Evolutionary conservation across 2,113 vertebrate genomes (phyloP).

Genomic region (Ariopsis seemanni): DNA sequence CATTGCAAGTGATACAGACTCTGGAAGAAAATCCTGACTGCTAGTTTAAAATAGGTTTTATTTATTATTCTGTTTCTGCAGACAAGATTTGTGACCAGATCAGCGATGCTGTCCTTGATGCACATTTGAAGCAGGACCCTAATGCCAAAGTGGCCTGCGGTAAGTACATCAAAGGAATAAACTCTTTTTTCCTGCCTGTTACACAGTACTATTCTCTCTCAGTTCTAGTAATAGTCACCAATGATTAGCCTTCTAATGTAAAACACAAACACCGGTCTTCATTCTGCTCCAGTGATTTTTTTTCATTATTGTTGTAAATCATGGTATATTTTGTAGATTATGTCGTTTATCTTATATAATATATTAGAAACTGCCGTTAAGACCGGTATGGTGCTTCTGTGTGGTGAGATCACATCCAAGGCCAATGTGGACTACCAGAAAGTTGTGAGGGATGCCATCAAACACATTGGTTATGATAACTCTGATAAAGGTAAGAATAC

Average conservation of each 20-base stretch:
- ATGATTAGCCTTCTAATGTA: neutral
- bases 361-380: conserved; percentile 91
- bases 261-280: neutral
- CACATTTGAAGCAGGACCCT: conserved; percentile 90
- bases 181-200: neutral
- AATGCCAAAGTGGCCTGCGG: conserved; percentile 96
- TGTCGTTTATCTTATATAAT: conserved; percentile 14
- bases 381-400: conserved; percentile 96
- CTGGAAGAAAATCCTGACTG: neutral
- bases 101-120: conserved; percentile 93
- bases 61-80: conserved; percentile 58
- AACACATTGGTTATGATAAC: conserved; percentile 91
- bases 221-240: neutral
- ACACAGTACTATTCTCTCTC: neutral
- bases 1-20: neutral
- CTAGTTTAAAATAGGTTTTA: neutral
- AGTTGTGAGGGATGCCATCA: conserved; percentile 90
- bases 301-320: neutral
- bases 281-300: neutral
- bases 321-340: neutral
- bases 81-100: conserved; percentile 99
- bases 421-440: conserved; percentile 93
- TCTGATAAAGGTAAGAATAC: conserved; percentile 86
- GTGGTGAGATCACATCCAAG: conserved; percentile 91
- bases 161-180: conserved; percentile 58